Conservation (phyloP, 2,888 invertebrate genomes). For the Chrysomela aeneicollis region DNA sequence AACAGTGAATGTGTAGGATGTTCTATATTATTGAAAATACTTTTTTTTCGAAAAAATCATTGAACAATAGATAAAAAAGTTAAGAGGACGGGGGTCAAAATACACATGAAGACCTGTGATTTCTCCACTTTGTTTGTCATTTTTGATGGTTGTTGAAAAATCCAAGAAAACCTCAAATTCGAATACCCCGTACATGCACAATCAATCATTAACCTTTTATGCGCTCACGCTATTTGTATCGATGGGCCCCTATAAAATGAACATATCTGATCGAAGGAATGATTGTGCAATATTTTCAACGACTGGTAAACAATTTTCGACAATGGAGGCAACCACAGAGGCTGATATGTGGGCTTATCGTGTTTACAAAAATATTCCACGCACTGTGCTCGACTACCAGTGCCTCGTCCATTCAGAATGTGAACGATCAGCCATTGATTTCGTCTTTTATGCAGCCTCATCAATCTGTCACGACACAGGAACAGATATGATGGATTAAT, state of each 20-base stretch:
- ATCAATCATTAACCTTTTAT: no score
- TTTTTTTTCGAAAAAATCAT: no score
- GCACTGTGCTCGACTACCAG: constrained; percentile 15
- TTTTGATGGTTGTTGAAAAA: no score
- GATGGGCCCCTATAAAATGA: not conserved
- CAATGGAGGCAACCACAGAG: constrained; percentile 8
- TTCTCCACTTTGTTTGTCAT: no score
- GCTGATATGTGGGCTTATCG: constrained; percentile 9
- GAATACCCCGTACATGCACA: no score
- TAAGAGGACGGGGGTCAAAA: no score
- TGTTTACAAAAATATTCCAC: constrained; percentile 19
- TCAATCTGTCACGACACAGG: constrained; percentile 14
- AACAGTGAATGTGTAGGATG: no score
- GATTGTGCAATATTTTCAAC: constrained; percentile 5
- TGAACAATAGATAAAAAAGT: no score
- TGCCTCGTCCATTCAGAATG: constrained; percentile 26
- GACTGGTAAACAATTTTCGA: not conserved
- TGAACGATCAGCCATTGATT: constrained; percentile 28
- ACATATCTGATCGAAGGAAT: not conserved
- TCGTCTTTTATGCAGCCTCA: constrained; percentile 13
- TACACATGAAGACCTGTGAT: no score
- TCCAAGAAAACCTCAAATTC: no score
- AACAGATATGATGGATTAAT: constrained; percentile 24
- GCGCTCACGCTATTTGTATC: no score
- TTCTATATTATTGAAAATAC: no score